Evolutionary conservation across 1,140 invertebrate species (phyloP).

Genomic region (Zaprionus tsacasi): DNA sequence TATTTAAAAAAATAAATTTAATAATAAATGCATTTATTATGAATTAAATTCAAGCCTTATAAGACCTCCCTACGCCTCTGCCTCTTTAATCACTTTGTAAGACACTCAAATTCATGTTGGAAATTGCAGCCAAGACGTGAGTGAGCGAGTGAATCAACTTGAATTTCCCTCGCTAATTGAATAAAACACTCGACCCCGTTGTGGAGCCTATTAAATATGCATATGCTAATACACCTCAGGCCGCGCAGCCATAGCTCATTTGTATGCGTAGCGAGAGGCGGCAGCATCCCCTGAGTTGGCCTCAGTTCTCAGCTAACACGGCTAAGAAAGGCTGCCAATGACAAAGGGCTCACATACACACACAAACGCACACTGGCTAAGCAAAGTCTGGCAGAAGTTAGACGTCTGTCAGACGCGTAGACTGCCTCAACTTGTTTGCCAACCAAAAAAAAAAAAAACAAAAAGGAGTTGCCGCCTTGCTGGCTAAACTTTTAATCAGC

Average conservation of each 20-base stretch:
- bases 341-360: slow-evolving; percentile 24
- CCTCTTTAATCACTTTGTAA: too few species aligned
- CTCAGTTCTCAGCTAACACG: slow-evolving; percentile 8
- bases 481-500: slow-evolving; percentile 74
- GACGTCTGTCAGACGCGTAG: slow-evolving; percentile 64
- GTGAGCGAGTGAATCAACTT: background rate
- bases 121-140: too few species aligned
- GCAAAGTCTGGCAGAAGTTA: slow-evolving; percentile 72
- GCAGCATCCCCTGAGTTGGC: slow-evolving; percentile 13
- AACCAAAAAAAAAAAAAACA: slow-evolving; percentile 12
- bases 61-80: too few species aligned
- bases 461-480: slow-evolving; percentile 42
- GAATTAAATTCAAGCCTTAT: too few species aligned
- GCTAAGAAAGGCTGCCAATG: slow-evolving; percentile 44
- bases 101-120: too few species aligned
- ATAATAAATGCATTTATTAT: too few species aligned
- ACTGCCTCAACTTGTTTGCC: slow-evolving; percentile 67
- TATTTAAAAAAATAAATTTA: too few species aligned
- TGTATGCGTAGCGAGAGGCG: slow-evolving; percentile 26
- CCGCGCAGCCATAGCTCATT: slow-evolving; percentile 29
- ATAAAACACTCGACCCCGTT: slow-evolving; percentile 18
- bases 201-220: slow-evolving; percentile 28
- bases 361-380: slow-evolving; percentile 23
- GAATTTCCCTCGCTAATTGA: slow-evolving; percentile 27
- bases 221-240: slow-evolving; percentile 19